phyloP scores from a whole-genome alignment of 2,113 vertebrate species.

The Oplegnathus fasciatus region DNA sequence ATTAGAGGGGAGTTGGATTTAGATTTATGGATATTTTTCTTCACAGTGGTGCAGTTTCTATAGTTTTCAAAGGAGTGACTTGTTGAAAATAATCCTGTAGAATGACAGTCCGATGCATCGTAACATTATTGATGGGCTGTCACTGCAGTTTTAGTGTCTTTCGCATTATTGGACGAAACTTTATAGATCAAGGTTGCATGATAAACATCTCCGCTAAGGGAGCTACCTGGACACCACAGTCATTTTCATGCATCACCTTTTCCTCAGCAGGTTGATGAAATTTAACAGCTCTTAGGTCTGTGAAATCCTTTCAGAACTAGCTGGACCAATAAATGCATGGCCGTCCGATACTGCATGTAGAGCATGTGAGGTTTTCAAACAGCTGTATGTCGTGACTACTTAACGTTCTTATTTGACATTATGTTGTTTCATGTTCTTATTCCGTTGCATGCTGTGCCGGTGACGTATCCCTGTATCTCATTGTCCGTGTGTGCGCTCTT shows the following conservation, averaged over 20 bases:
- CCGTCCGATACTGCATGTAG: background rate
- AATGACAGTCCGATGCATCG: too few relatives aligned
- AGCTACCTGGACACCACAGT: background rate
- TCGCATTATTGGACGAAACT: background rate
- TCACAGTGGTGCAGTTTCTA: background rate
- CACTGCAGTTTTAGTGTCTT: rapidly evolving
- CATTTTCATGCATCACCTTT: background rate
- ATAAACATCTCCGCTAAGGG: background rate
- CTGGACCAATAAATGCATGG: background rate
- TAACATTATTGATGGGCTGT: background rate
- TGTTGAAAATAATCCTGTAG: background rate
- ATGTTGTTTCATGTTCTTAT: constrained; percentile 55
- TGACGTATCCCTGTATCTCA: constrained; percentile 70
- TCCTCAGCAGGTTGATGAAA: constrained; percentile 1
- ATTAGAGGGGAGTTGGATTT: background rate
- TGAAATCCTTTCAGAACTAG: background rate
- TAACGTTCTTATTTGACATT: constrained; percentile 6
- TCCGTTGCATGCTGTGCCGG: constrained; percentile 59
- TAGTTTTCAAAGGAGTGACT: background rate
- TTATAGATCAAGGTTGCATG: background rate
- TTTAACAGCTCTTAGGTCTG: background rate
- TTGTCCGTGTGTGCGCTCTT: constrained; percentile 75
- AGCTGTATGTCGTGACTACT: constrained; percentile 14
- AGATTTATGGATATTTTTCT: background rate
- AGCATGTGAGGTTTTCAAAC: background rate